Evolutionary conservation across 2,797 vertebrate species (phyloP), one percentile per base, ranked within the genome.

Genomic region (Microchirus variegatus): DNA sequence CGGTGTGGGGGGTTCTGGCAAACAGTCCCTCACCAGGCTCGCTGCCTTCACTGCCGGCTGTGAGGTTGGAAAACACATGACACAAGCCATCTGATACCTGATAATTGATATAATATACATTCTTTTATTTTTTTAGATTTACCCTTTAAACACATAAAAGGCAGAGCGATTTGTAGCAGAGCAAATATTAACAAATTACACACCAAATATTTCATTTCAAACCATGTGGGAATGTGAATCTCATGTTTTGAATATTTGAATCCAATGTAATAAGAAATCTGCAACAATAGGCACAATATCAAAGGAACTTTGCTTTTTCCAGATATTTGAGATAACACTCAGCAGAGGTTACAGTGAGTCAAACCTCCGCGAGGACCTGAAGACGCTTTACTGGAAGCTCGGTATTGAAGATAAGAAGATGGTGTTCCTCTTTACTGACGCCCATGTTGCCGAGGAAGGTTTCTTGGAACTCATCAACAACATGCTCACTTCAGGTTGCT

Each of bases 401-500:
- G 97, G 96, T 16, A 87, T 96, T 4, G 95, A 98, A 75, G 93
- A 96, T 89, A 98, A 94, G 80, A 86, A 83, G 62, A 92, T 74
- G 1, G 94, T 98, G 59, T 99, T 99, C 85, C 88, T 99, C 70
- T 98, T 99, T 70, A 97, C 96, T 1, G 98, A 99, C 3, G 94
- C 92, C 1, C 96, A 99, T 0, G 95, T 99, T 74, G 95, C 92
- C 0, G 95, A 99, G 70, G 98, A 99, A 86, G 94, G 96, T 50
- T 99, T 99, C 75, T 86, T 99, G 87, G 98, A 99, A 73, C 96
- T 98, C 58, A 93, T 99, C 77, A 99, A 99, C 89, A 99, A 98
- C 88, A 98, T 99, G 96, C 90, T 99, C 66, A 99, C 97, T 40
- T 98, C 97, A 91, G 97, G 97, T 99, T 67, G 13, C 43, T 49